Base-by-base conservation (phyloP, 2,113 vertebrate species). In the Smithornis capensis region DNA sequence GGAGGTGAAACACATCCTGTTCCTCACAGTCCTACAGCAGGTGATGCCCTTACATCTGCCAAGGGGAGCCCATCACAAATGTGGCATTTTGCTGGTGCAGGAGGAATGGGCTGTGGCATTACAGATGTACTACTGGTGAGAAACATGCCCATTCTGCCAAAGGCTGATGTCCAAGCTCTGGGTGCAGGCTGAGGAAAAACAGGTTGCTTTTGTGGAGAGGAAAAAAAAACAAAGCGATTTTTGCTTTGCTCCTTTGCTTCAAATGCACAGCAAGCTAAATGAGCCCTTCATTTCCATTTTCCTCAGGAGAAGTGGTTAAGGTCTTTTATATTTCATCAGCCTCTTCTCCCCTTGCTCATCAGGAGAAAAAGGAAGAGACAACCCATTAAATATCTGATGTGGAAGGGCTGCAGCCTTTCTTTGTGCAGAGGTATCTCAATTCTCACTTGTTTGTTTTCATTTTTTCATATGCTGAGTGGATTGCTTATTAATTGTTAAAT, bases 401-500 rank as follows among this genome's bases (percentile, higher is more conserved):
- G 68, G 57, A 83, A 35, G 63, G 83, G 68, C 90, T 92, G 78
- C 68, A 89, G 87, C 42, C 35, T 88, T 73, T 80, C 78, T 82
- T 95, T 91, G 65, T 87, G 79, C 68, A 84, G 75, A 83, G 59
- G 44, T 67, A 29, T 63, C 75, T 85, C n/a, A 4, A 12, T 89
- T 92, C 67, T 89, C 57, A 45, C 18, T 17, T 49, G n/a, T 62
- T 68, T 91, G 69, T 94, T 92, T 94, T 83, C 73, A 33, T 88
- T 50, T 82, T 93, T 78, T 73, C 68, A n/a, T 78, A 45, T 44
- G 47, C 90, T 2, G 3, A 77, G 90, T 18, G 1, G 85, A 71
- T 93, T 38, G 12, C 73, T 74, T 83, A 19, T 68, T 91, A 95
- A 92, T 95, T 92, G 95, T 95, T 91, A 92, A 95, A 83, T 70